Evolutionary conservation across 2,113 vertebrate species (phyloP), one percentile per base, ranked within the genome.

Genomic region (Phylloscopus trochiloides): DNA sequence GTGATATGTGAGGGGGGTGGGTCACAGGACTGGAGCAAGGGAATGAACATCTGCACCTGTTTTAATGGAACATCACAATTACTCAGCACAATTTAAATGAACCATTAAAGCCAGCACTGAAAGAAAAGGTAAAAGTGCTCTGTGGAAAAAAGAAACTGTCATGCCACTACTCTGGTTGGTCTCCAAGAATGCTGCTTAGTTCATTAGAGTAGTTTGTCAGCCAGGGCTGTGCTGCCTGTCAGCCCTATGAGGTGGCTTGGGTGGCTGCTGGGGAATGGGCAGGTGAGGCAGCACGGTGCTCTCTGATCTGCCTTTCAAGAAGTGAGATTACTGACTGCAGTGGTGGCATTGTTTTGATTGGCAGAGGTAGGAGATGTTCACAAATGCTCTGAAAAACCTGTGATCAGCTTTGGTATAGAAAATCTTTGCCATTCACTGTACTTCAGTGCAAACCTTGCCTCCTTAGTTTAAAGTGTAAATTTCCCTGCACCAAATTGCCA

Each of bases 21-120:
- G 54, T 68, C 86, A 96, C 66, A 92, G 95, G 74, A 67, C n/a
- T 84, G 16, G 22, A 40, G 76, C 36, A 58, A 88, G 28, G 67
- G 50, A 94, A 73, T 73, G 47, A 94, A 73, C 76, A 91, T 88
- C 61, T 91, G 92, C 67, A 50, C 28, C 45, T 52, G 47, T 31
- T 40, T 88, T 91, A 90, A 81, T 95, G 61, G 63, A 79, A 43
- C 3, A 10, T 51, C 67, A 38, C 54, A 86, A 92, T 96, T 96
- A 94, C 67, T 91, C 85, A 75, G 76, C 90, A 90, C 19, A 86
- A 85, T 95, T 75, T 87, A 86, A 89, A 80, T 0, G 2, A 83
- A 19, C 29, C 25, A 29, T 81, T 96, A 48, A 70, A 83, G 14
- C 20, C 50, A 66, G 42, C 28, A 50, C 6, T 32, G 34, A 90